phyloP scores from a whole-genome alignment of 92 coral and sea anemone species.

The Paramuricea clavata region DNA sequence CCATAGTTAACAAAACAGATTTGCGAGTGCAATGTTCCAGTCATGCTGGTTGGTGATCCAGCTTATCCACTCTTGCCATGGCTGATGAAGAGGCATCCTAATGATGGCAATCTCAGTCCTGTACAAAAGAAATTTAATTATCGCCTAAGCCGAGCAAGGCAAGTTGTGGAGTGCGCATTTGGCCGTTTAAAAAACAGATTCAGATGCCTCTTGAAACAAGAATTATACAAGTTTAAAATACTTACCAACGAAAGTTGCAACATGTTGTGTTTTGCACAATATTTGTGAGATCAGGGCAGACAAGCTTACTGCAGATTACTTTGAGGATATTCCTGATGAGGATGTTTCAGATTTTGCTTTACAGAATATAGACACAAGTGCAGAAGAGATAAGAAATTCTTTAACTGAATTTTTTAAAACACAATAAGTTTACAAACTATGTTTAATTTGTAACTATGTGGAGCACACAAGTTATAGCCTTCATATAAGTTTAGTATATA shows the following conservation, averaged over 20 bases:
- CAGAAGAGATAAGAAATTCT: slow-evolving; percentile 33
- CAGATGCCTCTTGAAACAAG: slow-evolving; percentile 46
- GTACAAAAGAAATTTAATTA: slow-evolving; percentile 40
- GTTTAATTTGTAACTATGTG: slow-evolving; percentile 8
- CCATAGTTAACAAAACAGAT: too few relatives aligned
- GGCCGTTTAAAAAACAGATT: slow-evolving; percentile 52
- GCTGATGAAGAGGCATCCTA: slow-evolving; percentile 53
- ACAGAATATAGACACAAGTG: slow-evolving; percentile 23
- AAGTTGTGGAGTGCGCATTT: too few relatives aligned
- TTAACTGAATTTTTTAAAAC: slow-evolving; percentile 35
- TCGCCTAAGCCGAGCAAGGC: slow-evolving; percentile 58
- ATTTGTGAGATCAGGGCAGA: slow-evolving; percentile 49
- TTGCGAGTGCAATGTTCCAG: neutral
- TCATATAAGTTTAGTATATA: neutral
- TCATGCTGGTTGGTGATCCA: slow-evolving; percentile 36
- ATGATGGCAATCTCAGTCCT: slow-evolving; percentile 44
- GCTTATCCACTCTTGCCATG: slow-evolving; percentile 42
- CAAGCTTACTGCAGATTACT: slow-evolving; percentile 19
- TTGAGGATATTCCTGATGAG: slow-evolving; percentile 20
- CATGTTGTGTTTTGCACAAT: too few relatives aligned
- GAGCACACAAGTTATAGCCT: slow-evolving; percentile 13
- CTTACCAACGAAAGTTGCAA: slow-evolving; percentile 50
- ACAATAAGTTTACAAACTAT: neutral
- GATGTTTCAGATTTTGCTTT: slow-evolving; percentile 35
- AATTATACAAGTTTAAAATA: slow-evolving; percentile 39